These are phyloP conservation scores for Nasonia vitripennis DNA, from an alignment of 1,140 invertebrate species.

Conservation along the genomic window DNA sequence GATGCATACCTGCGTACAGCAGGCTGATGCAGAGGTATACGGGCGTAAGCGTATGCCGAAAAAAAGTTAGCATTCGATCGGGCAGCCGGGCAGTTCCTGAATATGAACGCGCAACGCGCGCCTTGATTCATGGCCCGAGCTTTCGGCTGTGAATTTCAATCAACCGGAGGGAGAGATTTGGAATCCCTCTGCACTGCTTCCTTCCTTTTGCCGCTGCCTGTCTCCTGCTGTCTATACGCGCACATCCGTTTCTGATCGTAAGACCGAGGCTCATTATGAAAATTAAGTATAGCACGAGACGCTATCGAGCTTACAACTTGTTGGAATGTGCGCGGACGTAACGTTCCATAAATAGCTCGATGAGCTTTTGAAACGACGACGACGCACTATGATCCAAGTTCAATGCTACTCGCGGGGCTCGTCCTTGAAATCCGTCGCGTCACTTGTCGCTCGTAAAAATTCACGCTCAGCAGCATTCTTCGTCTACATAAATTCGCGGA, in stretches of 20 bases:
- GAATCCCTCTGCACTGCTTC: constrained; percentile 43
- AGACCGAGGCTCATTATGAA: neutral
- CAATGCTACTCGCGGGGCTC: no score
- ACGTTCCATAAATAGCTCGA: no score
- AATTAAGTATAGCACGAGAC: neutral
- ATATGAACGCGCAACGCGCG: constrained; percentile 55
- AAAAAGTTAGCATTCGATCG: constrained; percentile 60
- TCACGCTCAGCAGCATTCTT: neutral
- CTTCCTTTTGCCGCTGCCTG: constrained; percentile 26
- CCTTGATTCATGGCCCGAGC: constrained; percentile 58
- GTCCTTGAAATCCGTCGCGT: neutral
- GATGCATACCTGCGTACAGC: neutral
- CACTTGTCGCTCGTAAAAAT: neutral
- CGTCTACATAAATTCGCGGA: no score
- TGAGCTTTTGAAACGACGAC: no score
- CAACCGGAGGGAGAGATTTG: constrained; percentile 40
- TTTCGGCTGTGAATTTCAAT: constrained; percentile 60
- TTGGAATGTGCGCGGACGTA: neutral
- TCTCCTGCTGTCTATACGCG: constrained; percentile 22
- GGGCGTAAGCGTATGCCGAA: neutral
- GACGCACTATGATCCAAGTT: neutral
- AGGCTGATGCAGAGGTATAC: neutral
- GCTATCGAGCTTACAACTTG: neutral
- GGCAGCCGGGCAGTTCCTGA: constrained; percentile 54
- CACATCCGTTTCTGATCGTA: constrained; percentile 36